Base-by-base conservation (phyloP, 1,140 invertebrate species). In the Aradophagus sp. region DNA sequence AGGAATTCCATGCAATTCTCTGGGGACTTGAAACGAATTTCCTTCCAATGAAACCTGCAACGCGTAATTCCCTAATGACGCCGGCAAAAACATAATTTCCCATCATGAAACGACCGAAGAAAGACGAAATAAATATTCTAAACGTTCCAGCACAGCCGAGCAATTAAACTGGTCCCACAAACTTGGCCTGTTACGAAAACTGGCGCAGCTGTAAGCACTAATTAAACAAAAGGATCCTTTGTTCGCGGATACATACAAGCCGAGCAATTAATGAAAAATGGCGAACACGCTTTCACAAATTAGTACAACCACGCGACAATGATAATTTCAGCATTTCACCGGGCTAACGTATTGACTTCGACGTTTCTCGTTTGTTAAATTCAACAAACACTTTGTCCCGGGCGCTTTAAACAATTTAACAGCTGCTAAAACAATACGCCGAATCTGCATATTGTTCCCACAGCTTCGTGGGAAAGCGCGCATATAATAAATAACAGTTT, bases 391-490 rank as follows among this genome's bases (percentile, higher is more conserved):
- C 4, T 13, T 34, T 42, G 50, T 55, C 11, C 17, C 8, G 16
- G 27, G 26, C 14, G 13, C 16, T 47, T 65, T 55, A 17, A 65
- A 55, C 27, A 41, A 48, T 47, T 55, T 48, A 36, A 44, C 34
- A 39, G 12, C 15, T n/a, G 17, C 14, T 3, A 15, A 35, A 35
- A 66, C 48, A 56, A 66, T 50, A 66, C 42, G 12, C 17, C 20
- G 50, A 42, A 35, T 56, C 44, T 35, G 44, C 45, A 36, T 56
- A 66, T 58, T 56, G 62, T 66, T 66, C 62, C 38, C 62, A 66
- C 52, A 45, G 44, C 35, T 20, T 50, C 52, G 62, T 66, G 52
- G 45, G 52, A 66, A 66, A 42, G 31, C 34, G 10, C 14, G 31
- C 31, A 53, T 47, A 11, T 38, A 8, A n/a, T n/a, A n/a, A n/a